Percentiles rank a stretch among this genome's conserved stretches.
Evolutionary conservation across 2,888 invertebrate genomes (phyloP).

Genomic region (Scaptomyza polygonia): DNA sequence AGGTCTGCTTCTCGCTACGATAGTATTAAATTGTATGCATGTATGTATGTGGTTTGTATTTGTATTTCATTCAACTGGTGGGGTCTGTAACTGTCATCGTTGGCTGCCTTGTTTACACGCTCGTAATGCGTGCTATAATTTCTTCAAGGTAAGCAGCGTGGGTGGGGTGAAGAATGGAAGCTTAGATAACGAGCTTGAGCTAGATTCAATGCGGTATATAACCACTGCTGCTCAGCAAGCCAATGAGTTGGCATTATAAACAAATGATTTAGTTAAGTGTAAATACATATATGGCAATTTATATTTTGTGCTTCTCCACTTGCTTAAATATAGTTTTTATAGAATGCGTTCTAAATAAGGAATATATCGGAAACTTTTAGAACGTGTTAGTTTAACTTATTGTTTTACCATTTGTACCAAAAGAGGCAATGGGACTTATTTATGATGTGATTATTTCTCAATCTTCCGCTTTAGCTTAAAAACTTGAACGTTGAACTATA

Average conservation of each 20-base stretch:
- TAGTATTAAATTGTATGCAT: neutral
- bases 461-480: too few relatives aligned
- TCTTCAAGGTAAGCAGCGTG: neutral
- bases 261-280: neutral
- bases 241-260: constrained; percentile 3
- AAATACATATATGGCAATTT: neutral
- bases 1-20: neutral
- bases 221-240: constrained; percentile 5
- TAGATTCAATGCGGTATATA: constrained; percentile 3
- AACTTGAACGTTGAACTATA: too few relatives aligned
- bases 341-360: neutral
- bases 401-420: neutral
- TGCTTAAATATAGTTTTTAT: too few relatives aligned
- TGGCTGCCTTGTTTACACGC: constrained; percentile 76
- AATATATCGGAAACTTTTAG: neutral
- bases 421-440: neutral
- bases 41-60: constrained; percentile 3
- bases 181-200: constrained; percentile 9
- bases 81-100: constrained; percentile 73
- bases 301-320: neutral
- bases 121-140: constrained; percentile 61
- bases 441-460: neutral
- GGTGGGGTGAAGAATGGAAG: neutral
- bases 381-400: neutral
- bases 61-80: constrained; percentile 54